Percentiles rank a stretch among this genome's conserved stretches.
These are phyloP conservation scores for Sebastiscus tertius DNA, from an alignment of 2,797 vertebrate species.

Conservation along the genomic window DNA sequence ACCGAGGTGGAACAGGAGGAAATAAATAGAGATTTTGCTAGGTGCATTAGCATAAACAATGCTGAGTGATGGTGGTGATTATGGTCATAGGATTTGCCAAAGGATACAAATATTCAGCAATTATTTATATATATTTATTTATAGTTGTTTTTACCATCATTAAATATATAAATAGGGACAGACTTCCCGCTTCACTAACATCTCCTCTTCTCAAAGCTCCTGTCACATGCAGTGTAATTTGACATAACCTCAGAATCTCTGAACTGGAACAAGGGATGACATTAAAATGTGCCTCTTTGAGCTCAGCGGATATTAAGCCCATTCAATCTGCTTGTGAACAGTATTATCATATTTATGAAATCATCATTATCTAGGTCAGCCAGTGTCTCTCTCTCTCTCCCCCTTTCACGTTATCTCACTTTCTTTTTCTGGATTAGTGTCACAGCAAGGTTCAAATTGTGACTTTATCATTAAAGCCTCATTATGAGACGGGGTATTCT, in stretches of 20 bases:
- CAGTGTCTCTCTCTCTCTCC: neutral
- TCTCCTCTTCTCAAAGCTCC: neutral
- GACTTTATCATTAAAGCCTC: constrained; percentile 20
- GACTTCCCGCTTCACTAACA: neutral
- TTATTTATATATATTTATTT: neutral
- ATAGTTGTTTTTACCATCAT: neutral
- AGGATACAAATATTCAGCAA: neutral
- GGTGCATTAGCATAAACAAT: neutral
- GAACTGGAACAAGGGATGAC: neutral
- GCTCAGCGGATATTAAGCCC: constrained; percentile 2
- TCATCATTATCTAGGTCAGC: neutral
- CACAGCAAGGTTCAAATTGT: neutral
- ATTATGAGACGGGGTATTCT: neutral
- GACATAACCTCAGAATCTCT: no score
- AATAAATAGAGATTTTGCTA: neutral
- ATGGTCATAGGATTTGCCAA: neutral
- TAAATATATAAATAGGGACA: neutral
- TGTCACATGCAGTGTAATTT: no score
- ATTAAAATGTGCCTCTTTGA: constrained; percentile 26
- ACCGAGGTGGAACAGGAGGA: neutral
- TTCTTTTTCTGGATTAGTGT: neutral
- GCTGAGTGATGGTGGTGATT: neutral
- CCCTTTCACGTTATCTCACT: neutral
- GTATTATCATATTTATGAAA: constrained; percentile 29
- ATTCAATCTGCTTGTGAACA: constrained; percentile 1